phyloP scores from a whole-genome alignment of 2,113 vertebrate species.

The Pangasianodon gigas region DNA sequence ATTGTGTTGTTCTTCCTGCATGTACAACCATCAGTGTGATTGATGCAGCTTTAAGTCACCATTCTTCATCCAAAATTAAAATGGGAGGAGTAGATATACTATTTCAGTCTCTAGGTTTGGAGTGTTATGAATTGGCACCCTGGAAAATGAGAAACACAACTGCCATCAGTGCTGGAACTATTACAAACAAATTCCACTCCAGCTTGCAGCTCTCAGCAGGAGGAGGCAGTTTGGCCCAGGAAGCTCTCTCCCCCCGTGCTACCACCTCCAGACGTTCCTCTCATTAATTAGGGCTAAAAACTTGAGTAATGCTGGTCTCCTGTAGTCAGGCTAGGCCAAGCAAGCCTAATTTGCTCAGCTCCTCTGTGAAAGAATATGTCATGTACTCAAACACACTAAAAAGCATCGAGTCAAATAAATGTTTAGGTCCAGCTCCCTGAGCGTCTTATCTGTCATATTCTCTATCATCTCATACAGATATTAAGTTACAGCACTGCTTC shows the following conservation, averaged over 20 bases:
- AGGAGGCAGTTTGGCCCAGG: slow-evolving; percentile 16
- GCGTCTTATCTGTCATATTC: not conserved
- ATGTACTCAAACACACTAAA: not conserved
- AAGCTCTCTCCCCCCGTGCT: slow-evolving; percentile 1
- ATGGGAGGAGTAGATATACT: not conserved
- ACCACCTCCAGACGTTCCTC: slow-evolving; percentile 10
- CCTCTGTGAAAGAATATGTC: not conserved
- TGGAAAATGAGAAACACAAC: slow-evolving; percentile 61
- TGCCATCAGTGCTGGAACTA: slow-evolving; percentile 51
- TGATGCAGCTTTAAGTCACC: not conserved
- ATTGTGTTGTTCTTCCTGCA: not conserved
- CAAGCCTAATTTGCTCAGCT: not conserved
- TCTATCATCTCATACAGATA: not conserved
- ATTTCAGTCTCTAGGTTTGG: not conserved
- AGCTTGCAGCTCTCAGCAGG: slow-evolving; percentile 36
- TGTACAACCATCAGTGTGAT: not conserved
- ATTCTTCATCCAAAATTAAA: not conserved
- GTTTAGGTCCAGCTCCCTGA: not conserved
- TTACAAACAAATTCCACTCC: slow-evolving; percentile 49
- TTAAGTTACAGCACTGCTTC: not conserved
- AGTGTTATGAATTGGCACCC: slow-evolving; percentile 51
- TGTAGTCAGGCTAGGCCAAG: not conserved
- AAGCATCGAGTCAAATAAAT: not conserved
- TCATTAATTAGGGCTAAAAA: slow-evolving; percentile 29
- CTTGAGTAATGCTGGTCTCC: not conserved